Percentiles rank a stretch among this genome's conserved stretches.
These are phyloP conservation scores for Etheostoma perlongum DNA, from an alignment of 2,797 vertebrate species.

Conservation along the genomic window DNA sequence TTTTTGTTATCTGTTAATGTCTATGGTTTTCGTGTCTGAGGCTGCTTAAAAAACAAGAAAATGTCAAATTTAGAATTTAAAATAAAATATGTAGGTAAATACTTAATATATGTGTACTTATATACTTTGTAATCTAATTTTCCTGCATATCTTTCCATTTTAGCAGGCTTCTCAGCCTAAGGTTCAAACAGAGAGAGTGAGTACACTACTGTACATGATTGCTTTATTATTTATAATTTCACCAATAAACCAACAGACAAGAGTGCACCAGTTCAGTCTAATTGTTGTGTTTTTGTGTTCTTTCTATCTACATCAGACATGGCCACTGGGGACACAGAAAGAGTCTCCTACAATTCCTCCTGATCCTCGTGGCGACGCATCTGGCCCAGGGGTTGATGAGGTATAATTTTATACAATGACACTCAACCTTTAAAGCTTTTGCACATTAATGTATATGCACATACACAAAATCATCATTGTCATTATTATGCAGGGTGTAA, in stretches of 20 bases:
- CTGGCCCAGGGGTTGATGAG: slow-evolving; percentile 79
- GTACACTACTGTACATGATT: neutral
- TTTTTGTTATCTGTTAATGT: neutral
- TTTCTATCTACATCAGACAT: slow-evolving; percentile 60
- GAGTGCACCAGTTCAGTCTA: neutral
- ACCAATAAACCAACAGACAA: neutral
- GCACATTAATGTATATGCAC: too few species aligned
- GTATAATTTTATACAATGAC: slow-evolving; percentile 51
- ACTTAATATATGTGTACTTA: neutral
- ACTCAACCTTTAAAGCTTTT: neutral
- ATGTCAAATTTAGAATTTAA: neutral
- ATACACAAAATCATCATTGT: too few species aligned
- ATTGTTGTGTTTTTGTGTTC: slow-evolving; percentile 6
- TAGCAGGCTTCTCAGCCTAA: slow-evolving; percentile 72
- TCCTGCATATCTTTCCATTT: slow-evolving; percentile 27
- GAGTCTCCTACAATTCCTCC: slow-evolving; percentile 72
- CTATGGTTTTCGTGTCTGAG: neutral
- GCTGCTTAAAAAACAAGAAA: neutral
- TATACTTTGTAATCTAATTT: slow-evolving; percentile 13
- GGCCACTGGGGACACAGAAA: slow-evolving; percentile 61
- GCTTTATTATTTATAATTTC: neutral
- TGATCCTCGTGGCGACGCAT: slow-evolving; percentile 80
- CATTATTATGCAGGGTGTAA: too few species aligned
- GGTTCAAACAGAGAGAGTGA: slow-evolving; percentile 72
- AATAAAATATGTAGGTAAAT: neutral